Base-by-base conservation (phyloP, 2,797 vertebrate genomes). In the Ibycter americanus region DNA sequence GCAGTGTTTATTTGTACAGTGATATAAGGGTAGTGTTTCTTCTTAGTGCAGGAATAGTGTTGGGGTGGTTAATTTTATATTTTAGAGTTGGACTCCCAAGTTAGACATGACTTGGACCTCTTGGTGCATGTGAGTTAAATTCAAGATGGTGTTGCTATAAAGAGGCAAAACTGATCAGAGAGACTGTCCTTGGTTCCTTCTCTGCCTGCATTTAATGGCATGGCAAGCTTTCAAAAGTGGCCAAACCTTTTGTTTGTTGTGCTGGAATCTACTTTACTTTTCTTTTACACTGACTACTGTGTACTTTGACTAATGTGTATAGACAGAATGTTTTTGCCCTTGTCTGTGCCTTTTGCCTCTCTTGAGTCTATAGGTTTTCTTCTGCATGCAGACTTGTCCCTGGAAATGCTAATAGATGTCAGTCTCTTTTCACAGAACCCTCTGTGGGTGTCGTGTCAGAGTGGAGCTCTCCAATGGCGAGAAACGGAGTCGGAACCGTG, bases 381-480 rank as follows among this genome's bases (percentile, higher is more conserved):
- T 32, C 8, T 47, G 17, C 20, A 19, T 0, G 3, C 42, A 31
- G 20, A 3, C 23, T 26, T 22, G 4, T 42, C 65, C 7, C 8
- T 54, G 56, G 25, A 3, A 16, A 0, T 2, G 11, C 72, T 95
- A 5, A 96, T 17, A 0, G 0, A 6, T 13, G 16, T 27, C 14
- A 0, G 0, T 42, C 8, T 96, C 66, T 91, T 11, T 58, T 1
- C 16, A 17, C 62, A 99, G 99, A 96, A 99, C 98, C 8, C 98
- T 99, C 32, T 99, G 99, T 91, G 99, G 99, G 80, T 99, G 99
- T 92, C 99, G 99, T 6, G 99, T 99, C 46, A 98, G 99, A 20
- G 99, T 99, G 58, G 99, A 99, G 94, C 97, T 99, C 49, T 99
- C 99, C 68, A 99, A 99, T 13, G 99, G 99, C 8, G 99, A 99